Evolutionary conservation across 2,888 invertebrate species (phyloP), one percentile per base, ranked within the genome.

Genomic region (Dolomedes plantarius): DNA sequence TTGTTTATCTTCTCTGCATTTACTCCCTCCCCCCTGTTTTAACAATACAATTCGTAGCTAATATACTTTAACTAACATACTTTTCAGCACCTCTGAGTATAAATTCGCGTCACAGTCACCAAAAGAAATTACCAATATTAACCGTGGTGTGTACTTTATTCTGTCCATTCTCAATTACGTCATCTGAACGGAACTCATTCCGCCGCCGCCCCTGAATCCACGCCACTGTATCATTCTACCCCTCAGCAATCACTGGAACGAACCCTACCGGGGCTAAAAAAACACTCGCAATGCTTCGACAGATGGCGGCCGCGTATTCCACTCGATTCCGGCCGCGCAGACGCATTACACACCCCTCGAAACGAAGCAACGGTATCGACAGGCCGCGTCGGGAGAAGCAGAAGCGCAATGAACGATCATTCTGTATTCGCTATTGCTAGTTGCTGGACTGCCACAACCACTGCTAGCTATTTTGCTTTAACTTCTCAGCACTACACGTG

Each of bases 291-390:
- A 11, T 23, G 2, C 23, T 23, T 56, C 56, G 56, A 56, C 56
- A 56, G 56, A 56, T 56, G 56, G 56, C 56, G 56, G 56, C 56
- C 56, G 56, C 56, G 56, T 56, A 56, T 23, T 56, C 23, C 23
- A 56, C 56, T 56, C 56, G 56, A 56, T 56, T 56, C 23, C 11
- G 19, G 6, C 56, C 56, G 56, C 56, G 56, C 56, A 56, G 56
- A 19, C 56, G 56, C 56, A 56, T 7, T 56, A 23, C 23, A 23
- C 19, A 6, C 56, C 56, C 56, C 56, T 3, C 36, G 36, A 36
- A 16, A 56, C 56, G 56, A 56, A 56, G 23, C 56, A 56, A 16
- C 56, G 56, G 56, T 56, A 56, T 56, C 56, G 56, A 56, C 56
- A 56, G 56, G 56, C 56, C 56, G 19, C 56, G 56, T 23, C 56